phyloP scores from a whole-genome alignment of 2,797 vertebrate genomes.

The Masticophis lateralis region DNA sequence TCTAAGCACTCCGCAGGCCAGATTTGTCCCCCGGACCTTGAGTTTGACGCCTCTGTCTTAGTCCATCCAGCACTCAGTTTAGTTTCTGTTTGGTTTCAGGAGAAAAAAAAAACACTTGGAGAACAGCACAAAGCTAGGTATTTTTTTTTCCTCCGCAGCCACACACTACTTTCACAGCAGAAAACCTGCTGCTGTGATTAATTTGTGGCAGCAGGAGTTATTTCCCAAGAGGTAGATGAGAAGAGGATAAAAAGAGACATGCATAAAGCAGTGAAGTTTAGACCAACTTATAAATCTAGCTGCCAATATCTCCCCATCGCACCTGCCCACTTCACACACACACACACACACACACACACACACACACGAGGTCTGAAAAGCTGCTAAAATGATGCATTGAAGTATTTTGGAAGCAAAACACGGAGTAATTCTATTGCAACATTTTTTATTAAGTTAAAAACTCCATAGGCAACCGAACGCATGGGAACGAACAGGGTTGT shows the following conservation, averaged over 20 bases:
- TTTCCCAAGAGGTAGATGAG: not conserved
- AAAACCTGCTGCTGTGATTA: not conserved
- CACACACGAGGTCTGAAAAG: not conserved
- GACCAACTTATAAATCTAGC: not conserved
- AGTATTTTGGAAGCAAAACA: not conserved
- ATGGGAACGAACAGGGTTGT: constrained; percentile 2
- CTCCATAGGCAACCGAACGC: constrained; percentile 51
- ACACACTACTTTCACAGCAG: not conserved
- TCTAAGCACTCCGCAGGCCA: no score
- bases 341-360: not conserved
- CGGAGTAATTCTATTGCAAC: not conserved
- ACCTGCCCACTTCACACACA: not conserved
- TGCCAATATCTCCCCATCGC: not conserved
- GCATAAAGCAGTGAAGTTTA: not conserved
- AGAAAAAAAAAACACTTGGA: not conserved
- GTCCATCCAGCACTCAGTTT: not conserved
- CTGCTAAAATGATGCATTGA: not conserved
- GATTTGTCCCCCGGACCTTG: no score
- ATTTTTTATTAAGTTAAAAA: constrained; percentile 64
- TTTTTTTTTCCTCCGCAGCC: not conserved
- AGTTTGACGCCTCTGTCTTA: no score
- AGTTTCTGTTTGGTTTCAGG: not conserved
- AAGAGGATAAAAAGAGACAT: not conserved
- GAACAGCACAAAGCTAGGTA: not conserved
- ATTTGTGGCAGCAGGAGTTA: not conserved